Evolutionary conservation across 2,797 vertebrate species (phyloP), one percentile per base, ranked within the genome.

Genomic region (Coccyzus lansbergi): DNA sequence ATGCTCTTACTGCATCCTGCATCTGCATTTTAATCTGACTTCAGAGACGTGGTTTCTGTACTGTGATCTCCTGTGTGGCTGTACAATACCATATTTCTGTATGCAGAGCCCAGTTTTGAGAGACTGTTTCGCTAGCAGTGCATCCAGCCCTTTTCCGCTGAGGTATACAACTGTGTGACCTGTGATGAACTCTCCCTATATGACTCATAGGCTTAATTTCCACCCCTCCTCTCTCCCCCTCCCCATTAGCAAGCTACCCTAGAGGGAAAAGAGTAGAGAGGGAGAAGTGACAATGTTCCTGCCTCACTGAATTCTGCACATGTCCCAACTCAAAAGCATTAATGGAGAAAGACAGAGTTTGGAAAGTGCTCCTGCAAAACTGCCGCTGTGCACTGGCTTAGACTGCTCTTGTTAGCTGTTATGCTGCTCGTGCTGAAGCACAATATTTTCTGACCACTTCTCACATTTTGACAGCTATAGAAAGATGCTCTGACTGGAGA

Each of bases 181-280:
- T 95, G 63, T 55, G 19, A 33, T 34, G 85, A 97, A 89, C 85
- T 58, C 68, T 34, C 56, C 64, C 81, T 79, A 3, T 26, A 34
- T 72, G 88, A 96, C 74, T 93, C 91, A 83, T 53, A 83, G 82
- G 64, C 56, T 83, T 68, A 75, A 91, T 79, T 76, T 72, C 74
- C 34, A 75, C 20, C 12, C 49, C n/a, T 2, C 4, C 49, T 15
- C 4, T 15, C 8, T 51, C 24, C 29, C 16, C 22, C 25, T 42
- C 33, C 24, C 31, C 36, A 46, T n/a, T 34, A 91, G 42, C 86
- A 91, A 94, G 53, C 79, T 88, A 60, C 55, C 71, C 86, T 80
- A 86, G 80, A 91, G 82, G 79, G 26, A 13, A 65, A 86, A 64
- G 65, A 31, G 36, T 75, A 64, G 78, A 86, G 75, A 92, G 79